These are phyloP conservation scores for Ginglymostoma cirratum DNA, from an alignment of 2,113 vertebrate species.

Conservation along the genomic window DNA sequence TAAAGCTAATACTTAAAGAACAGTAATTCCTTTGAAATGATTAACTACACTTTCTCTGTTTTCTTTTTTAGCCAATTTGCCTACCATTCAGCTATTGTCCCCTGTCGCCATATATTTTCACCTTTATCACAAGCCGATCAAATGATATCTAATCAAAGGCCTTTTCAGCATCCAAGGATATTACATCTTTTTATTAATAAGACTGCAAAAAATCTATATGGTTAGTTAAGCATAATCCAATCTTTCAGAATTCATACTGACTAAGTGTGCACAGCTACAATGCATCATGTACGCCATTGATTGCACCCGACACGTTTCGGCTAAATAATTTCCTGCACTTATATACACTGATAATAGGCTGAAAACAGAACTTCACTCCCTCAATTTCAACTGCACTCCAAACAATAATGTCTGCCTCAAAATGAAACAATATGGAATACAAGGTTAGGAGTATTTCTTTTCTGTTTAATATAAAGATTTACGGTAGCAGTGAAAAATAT, in stretches of 20 bases:
- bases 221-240: not conserved
- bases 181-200: not conserved
- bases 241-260: too few relatives aligned
- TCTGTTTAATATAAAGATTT: not conserved
- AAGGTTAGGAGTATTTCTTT: not conserved
- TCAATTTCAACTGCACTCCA: not conserved
- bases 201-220: not conserved
- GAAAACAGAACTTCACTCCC: not conserved
- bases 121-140: not conserved
- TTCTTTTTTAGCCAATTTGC: not conserved
- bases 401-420: not conserved
- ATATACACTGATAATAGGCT: not conserved
- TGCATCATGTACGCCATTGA: not conserved
- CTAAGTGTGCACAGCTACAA: too few relatives aligned
- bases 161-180: not conserved
- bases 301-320: not conserved
- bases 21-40: not conserved
- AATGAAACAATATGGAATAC: not conserved
- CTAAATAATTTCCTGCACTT: not conserved
- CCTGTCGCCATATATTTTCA: not conserved
- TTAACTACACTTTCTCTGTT: not conserved
- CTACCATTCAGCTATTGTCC: not conserved
- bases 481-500: not conserved
- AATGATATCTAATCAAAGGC: not conserved
- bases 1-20: not conserved